Conservation (phyloP, 2,113 vertebrate genomes). For the Reinhardtius hippoglossoides region DNA sequence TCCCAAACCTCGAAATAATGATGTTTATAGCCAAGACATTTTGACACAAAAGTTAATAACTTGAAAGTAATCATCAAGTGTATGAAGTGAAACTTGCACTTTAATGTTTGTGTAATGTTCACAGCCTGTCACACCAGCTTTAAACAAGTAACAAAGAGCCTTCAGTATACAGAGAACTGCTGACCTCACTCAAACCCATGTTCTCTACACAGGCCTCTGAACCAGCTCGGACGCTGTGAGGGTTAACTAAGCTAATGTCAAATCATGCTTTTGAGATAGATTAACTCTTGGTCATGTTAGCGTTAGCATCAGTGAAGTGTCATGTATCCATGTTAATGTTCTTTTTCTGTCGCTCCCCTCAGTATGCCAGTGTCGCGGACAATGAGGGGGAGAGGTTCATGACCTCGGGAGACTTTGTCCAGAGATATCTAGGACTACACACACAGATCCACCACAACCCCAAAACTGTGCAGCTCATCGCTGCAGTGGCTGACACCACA, state of each 20-base stretch:
- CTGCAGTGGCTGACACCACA: slow-evolving; percentile 97
- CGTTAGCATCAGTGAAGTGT: background rate
- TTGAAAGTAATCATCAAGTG: background rate
- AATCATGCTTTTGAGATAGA: background rate
- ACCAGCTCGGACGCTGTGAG: background rate
- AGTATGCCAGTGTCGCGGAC: slow-evolving; percentile 92
- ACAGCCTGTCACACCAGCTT: background rate
- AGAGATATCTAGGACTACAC: slow-evolving; percentile 93
- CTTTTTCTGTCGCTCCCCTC: background rate
- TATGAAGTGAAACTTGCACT: background rate
- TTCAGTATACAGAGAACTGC: background rate
- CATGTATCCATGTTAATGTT: background rate
- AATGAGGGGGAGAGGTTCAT: slow-evolving; percentile 95
- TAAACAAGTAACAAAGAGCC: background rate
- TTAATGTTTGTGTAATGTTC: too few species aligned
- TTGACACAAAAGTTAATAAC: too few species aligned
- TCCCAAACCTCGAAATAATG: background rate
- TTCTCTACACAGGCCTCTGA: background rate
- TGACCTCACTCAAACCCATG: background rate
- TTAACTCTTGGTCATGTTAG: slow-evolving; percentile 5
- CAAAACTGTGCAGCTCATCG: slow-evolving; percentile 94
- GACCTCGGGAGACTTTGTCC: slow-evolving; percentile 96
- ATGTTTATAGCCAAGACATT: background rate
- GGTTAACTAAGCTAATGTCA: slow-evolving; percentile 4
- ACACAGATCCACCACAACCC: slow-evolving; percentile 92